These are phyloP conservation scores for Crotalus tigris DNA, from an alignment of 2,113 vertebrate genomes.

Conservation along the genomic window DNA sequence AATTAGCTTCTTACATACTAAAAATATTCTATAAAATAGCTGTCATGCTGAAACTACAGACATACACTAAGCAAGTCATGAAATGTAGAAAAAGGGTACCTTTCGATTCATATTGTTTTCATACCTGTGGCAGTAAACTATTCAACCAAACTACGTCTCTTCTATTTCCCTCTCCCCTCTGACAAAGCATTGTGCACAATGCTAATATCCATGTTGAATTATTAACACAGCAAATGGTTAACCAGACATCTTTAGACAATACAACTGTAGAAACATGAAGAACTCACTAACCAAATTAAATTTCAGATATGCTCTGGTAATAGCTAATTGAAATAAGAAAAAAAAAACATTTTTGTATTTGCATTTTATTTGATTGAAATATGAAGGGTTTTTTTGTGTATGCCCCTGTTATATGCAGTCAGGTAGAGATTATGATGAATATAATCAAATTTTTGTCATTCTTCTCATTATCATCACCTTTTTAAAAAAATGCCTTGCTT, in stretches of 20 bases:
- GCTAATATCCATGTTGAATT: constrained; percentile 27
- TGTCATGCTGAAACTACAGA: background rate
- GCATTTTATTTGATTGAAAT: background rate
- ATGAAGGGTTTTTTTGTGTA: background rate
- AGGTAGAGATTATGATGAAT: background rate
- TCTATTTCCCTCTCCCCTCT: background rate
- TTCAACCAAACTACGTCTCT: background rate
- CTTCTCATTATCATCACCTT: background rate
- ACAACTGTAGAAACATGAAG: constrained; percentile 51
- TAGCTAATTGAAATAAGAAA: constrained; percentile 39
- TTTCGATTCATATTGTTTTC: background rate
- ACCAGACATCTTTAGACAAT: constrained; percentile 36
- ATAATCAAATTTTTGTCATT: background rate
- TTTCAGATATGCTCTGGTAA: constrained; percentile 54
- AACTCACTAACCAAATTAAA: constrained; percentile 51
- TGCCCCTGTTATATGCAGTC: background rate
- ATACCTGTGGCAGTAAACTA: background rate
- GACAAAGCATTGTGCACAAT: background rate
- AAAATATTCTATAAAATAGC: background rate
- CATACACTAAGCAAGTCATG: background rate
- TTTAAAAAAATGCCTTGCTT: background rate
- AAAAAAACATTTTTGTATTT: constrained; percentile 25
- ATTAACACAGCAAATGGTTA: constrained; percentile 49
- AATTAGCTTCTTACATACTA: background rate
- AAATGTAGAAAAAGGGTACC: background rate